phyloP scores from a whole-genome alignment of 53 echinoderm and acorn worm species.

The Holothuria scabra region DNA sequence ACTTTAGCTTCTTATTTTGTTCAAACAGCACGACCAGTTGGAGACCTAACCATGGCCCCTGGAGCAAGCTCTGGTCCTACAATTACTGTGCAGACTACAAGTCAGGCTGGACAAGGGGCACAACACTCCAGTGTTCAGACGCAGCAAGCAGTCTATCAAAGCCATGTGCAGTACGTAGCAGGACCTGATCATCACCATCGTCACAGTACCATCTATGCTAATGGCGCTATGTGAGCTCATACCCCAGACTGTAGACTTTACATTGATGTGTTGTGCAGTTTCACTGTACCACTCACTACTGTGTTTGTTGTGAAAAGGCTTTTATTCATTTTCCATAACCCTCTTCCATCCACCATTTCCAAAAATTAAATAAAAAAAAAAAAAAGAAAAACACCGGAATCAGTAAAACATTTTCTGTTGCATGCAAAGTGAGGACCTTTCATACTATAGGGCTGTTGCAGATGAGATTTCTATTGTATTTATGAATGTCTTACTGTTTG shows the following conservation, averaged over 20 bases:
- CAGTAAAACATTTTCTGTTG: too few relatives aligned
- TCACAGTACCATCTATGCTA: conserved; percentile 99
- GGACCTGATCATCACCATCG: conserved; percentile 85
- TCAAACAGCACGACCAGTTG: conserved; percentile 60
- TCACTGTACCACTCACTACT: conserved; percentile 38
- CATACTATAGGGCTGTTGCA: too few relatives aligned
- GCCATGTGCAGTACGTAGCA: conserved; percentile 99
- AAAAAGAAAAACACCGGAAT: too few relatives aligned
- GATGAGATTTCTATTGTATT: too few relatives aligned
- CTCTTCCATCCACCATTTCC: conserved; percentile 41
- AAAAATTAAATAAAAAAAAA: not conserved
- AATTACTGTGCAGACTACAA: conserved; percentile 86
- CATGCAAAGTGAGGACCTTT: too few relatives aligned
- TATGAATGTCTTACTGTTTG: too few relatives aligned
- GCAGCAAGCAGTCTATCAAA: conserved; percentile 82
- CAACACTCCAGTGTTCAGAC: conserved; percentile 56
- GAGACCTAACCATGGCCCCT: conserved; percentile 75
- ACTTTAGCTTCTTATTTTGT: conserved; percentile 1
- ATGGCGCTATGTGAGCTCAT: conserved; percentile 99
- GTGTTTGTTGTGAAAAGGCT: conserved; percentile 37
- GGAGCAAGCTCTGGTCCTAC: conserved; percentile 75
- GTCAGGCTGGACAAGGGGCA: conserved; percentile 53
- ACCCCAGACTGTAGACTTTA: conserved; percentile 37
- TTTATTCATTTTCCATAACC: conserved; percentile 21
- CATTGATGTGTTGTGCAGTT: conserved; percentile 30